Evolutionary conservation across 2,888 invertebrate genomes (phyloP), one percentile per base, ranked within the genome.

Genomic region (Agapetus fuscipes): DNA sequence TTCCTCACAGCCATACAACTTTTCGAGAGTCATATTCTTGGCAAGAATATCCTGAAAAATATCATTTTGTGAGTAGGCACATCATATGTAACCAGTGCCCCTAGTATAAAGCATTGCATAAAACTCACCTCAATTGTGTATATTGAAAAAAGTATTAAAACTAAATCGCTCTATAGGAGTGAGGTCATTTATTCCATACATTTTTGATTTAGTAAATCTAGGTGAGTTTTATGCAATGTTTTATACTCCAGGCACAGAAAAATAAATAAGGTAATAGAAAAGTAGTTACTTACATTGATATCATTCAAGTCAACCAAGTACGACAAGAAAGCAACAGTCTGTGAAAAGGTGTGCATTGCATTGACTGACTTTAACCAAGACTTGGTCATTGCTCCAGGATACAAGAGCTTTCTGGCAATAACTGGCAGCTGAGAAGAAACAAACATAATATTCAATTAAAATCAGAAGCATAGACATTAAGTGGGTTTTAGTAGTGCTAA

Each of bases 311-410:
- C 71, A 25, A 70, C 55, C 1, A 76, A 53, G 59, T 74, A 76
- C 0, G 63, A 61, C 9, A 75, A 56, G 55, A 75, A 67, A 0
- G 70, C 74, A 4, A 76, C 54, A 30, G 74, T 74, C 25, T 72
- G 68, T 1, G 72, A 72, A 58, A 70, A 74, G 0, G 74, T 69
- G 53, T 75, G 74, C 50, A 68, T 61, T 0, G 72, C 69, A 57
- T 74, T 75, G 3, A 72, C 74, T 0, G 74, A 67, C 55, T 69
- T 68, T 50, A 76, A 56, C 74, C 74, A 76, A 0, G 74, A 72
- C 57, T 74, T 74, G 48, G 69, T 64, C 10, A 75, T 60, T 0
- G 59, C 44, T 5, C 71, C 74, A 1, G 74, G 73, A 59, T 76
- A 76, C 49, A 69, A 61, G 11, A 75, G 55, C 2, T 68, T 64